Evolutionary conservation across 2,797 vertebrate genomes (phyloP), one percentile per base, ranked within the genome.

Genomic region (Betta splendens): DNA sequence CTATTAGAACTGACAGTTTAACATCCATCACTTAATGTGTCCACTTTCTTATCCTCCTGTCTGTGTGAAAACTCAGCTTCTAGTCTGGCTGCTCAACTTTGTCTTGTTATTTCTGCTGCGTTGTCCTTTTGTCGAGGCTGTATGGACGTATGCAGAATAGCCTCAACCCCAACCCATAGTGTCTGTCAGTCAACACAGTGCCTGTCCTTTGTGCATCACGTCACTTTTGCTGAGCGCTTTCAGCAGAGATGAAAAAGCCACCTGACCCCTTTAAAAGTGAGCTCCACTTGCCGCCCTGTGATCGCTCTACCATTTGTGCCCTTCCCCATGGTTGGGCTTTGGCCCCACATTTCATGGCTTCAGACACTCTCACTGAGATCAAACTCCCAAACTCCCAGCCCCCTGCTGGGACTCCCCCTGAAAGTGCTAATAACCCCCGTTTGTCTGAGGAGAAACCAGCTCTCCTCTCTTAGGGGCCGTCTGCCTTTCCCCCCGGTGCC

Each of bases 1-100:
- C 86, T 83, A 91, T 92, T 93, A 91, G 85, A 83, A 80, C 85
- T 87, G 88, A 89, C 88, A 87, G 68, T 88, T 91, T 83, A 83
- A 77, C 85, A 85, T 86, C 87, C 85, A 78, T 86, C 77, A 79
- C 83, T 81, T 85, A 85, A 77, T 60, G 65, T 51, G 74, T 77
- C 70, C 76, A 70, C 79, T 88, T 84, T 70, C 63, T 77, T 72
- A 50, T 77, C 67, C 70, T 55, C 61, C 65, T 23, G 36, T 77
- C 60, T 74, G 50, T 1, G 16, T n/a, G 45, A 66, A 56, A 78
- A 64, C 72, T 77, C 53, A 0, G 44, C 68, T 54, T 54, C 43
- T 13, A 20, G 50, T 57, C 39, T 9, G 37, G 23, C 57, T 21
- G 29, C 57, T 51, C 63, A 9, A n/a, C 56, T 77, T 59, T 73